A percentile compares a stretch with the other conserved stretches of the same genome.
phyloP scores from a whole-genome alignment of 2,888 invertebrate species.

The Parnassius mnemosyne region DNA sequence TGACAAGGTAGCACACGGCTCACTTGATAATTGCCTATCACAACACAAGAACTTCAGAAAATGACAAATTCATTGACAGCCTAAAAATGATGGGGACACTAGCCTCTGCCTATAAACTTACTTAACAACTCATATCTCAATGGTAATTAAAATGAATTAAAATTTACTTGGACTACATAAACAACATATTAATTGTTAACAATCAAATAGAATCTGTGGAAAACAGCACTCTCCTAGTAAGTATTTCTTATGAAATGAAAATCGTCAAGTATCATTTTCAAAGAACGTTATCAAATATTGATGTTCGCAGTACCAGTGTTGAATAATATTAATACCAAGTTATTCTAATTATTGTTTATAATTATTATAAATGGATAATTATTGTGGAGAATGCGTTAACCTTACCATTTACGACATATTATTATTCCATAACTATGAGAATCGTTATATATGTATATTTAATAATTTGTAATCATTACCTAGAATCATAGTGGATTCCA shows the following conservation, averaged over 20 bases:
- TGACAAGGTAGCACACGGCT: too few species aligned
- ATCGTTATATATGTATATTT: too few species aligned
- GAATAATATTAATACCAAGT: slow-evolving; percentile 3
- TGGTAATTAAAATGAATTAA: too few species aligned
- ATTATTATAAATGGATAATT: slow-evolving; percentile 20
- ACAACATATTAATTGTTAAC: neutral
- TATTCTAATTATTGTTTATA: slow-evolving; percentile 18
- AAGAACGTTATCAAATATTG: slow-evolving; percentile 20
- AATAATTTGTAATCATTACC: slow-evolving; percentile 11
- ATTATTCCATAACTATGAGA: slow-evolving; percentile 5
- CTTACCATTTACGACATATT: slow-evolving; percentile 8
- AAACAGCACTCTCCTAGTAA: neutral
- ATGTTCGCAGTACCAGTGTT: slow-evolving; percentile 2
- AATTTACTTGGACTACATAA: neutral
- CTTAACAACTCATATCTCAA: too few species aligned
- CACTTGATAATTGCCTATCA: too few species aligned
- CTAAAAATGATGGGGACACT: too few species aligned
- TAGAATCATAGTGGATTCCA: neutral
- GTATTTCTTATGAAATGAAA: slow-evolving; percentile 5
- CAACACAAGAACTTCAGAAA: too few species aligned
- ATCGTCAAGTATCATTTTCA: slow-evolving; percentile 11
- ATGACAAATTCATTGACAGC: too few species aligned
- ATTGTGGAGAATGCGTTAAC: slow-evolving; percentile 9
- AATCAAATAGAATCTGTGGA: neutral
- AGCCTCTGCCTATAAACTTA: too few species aligned